These are phyloP conservation scores for Rhinichthys klamathensis DNA, from an alignment of 2,113 vertebrate species.

Conservation along the genomic window DNA sequence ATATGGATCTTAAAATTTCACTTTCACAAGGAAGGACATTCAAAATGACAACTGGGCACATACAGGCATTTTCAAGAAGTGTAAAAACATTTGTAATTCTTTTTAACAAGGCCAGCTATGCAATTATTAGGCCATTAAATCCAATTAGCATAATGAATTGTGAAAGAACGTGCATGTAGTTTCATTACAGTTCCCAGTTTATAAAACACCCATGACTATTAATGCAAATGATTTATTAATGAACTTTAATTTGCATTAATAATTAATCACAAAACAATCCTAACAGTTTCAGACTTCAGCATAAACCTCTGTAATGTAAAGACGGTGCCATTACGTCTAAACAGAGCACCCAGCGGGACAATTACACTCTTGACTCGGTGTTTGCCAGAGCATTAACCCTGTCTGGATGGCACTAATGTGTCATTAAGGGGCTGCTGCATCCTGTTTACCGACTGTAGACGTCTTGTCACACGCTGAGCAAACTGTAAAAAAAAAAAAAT, in stretches of 20 bases:
- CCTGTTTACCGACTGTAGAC: conserved; percentile 53
- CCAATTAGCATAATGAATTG: background rate
- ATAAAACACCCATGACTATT: conserved; percentile 11
- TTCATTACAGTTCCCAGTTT: conserved; percentile 5
- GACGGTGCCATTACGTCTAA: conserved; percentile 24
- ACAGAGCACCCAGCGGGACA: conserved; percentile 35
- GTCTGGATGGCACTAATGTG: conserved; percentile 46
- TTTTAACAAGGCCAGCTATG: conserved; percentile 13
- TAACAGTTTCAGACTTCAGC: background rate
- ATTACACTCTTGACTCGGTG: conserved; percentile 49
- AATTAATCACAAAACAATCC: background rate
- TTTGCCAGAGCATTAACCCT: conserved; percentile 52
- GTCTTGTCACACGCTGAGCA: conserved; percentile 10
- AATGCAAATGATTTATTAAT: conserved; percentile 33
- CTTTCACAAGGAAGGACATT: background rate
- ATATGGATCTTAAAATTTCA: background rate
- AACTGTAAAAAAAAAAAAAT: background rate
- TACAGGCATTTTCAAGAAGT: background rate
- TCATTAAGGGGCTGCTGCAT: conserved; percentile 47
- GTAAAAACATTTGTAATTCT: background rate
- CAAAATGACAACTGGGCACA: background rate
- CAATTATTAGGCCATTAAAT: conserved; percentile 9
- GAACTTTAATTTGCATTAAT: conserved; percentile 14
- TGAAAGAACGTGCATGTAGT: background rate
- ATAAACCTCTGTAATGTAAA: background rate